Base-by-base conservation (phyloP, 2,888 invertebrate species). In the Pyrocoelia pectoralis region DNA sequence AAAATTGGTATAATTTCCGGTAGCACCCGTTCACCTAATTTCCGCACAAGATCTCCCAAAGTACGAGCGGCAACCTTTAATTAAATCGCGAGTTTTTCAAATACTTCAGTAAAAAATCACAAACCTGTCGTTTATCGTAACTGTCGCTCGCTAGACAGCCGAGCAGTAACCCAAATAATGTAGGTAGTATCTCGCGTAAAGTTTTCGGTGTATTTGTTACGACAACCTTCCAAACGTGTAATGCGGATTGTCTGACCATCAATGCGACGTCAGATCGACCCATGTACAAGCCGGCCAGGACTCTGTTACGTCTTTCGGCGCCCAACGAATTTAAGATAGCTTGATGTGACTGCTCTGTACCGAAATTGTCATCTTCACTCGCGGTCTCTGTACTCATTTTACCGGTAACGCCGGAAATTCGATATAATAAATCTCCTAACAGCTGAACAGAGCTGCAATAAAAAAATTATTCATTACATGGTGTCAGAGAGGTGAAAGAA, bases 211-310 rank as follows among this genome's bases (percentile, higher is more conserved):
- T 99, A 80, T 99, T 98, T 0, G 97, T 94, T 1, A 99, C 98
- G 1, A 99, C 97, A 70, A 98, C 95, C 85, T 99, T 99, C 99
- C 99, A 99, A 0, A 99, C 98, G 80, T 99, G 99, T 59, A 98
- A 86, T 6, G 99, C 97, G 0, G 98, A 95, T 84, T 98, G 98
- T 0, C 98, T 88, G 17, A 98, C 98, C 91, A 97, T 94, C 53
- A 98, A 84, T 1, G 98, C 96, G 0, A 97, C 97, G 78, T 99
- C 98, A 54, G 97, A 97, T 58, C 98, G 86, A 1, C 97, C 97
- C 95, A 99, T 97, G 79, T 99, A 99, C 41, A 98, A 83, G 0
- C 97, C 97, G 17, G 97, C 95, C 55, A 97, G 81, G 38, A 99
- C 98, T 18, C 96, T 84, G 82, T 98, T 97, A 56, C 98, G 85